Conservation (phyloP, 2,888 invertebrate species). For the Drosophila testacea region DNA sequence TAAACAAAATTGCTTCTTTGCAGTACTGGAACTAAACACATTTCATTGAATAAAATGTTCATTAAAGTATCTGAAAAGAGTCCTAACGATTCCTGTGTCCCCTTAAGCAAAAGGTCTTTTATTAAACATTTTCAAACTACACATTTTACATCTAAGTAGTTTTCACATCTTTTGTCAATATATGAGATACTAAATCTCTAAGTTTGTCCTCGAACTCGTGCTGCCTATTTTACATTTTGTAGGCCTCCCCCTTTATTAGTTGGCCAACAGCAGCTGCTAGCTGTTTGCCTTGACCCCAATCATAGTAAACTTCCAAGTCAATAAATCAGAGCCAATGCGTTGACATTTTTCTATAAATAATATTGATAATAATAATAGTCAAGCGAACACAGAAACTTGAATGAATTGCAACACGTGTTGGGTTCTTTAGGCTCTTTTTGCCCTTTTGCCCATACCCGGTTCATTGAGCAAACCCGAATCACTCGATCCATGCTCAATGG, state of each 20-base stretch:
- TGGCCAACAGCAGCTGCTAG: conserved; percentile 38
- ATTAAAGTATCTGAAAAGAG: no score
- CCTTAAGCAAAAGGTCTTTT: no score
- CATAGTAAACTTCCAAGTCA: conserved; percentile 22
- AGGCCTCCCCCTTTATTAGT: neutral
- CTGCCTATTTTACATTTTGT: conserved; percentile 2
- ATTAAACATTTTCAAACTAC: no score
- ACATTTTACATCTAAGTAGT: no score
- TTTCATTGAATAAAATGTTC: no score
- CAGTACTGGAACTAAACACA: no score
- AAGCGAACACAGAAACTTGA: conserved; percentile 52
- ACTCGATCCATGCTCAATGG: conserved; percentile 32
- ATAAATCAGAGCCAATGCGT: conserved; percentile 68
- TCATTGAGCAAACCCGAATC: conserved; percentile 68
- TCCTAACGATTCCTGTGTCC: no score
- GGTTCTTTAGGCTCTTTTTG: conserved; percentile 51
- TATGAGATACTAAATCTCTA: neutral
- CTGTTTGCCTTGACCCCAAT: conserved; percentile 63
- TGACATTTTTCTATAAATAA: conserved; percentile 66
- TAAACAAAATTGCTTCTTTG: no score
- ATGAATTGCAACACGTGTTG: conserved; percentile 77
- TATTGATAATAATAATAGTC: conserved; percentile 54
- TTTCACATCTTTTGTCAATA: no score
- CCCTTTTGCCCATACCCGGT: conserved; percentile 15
- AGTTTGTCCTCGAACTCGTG: conserved; percentile 4